Conservation (phyloP, 2,113 vertebrate genomes). For the Myrmophylax atrothorax region DNA sequence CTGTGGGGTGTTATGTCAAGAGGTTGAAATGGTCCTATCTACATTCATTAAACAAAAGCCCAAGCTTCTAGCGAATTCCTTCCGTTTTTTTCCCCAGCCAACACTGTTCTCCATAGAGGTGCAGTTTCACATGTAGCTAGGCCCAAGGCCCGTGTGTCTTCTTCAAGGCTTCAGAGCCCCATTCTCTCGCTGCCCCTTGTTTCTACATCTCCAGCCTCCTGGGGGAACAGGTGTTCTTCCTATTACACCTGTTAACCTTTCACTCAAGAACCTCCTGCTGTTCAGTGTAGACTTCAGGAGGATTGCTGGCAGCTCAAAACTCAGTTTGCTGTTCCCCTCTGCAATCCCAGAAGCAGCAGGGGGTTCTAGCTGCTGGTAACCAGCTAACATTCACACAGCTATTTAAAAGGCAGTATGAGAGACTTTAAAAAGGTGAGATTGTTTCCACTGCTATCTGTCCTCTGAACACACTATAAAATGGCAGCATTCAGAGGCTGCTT, state of each 20-base stretch:
- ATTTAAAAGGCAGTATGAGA: constrained; percentile 31
- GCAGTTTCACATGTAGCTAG: background rate
- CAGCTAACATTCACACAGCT: constrained; percentile 14
- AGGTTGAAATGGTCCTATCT: background rate
- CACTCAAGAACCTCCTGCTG: constrained; percentile 26
- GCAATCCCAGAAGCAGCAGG: constrained; percentile 40
- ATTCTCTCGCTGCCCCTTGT: background rate
- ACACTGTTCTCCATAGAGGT: background rate
- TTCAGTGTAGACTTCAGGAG: constrained; percentile 4
- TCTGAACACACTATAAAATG: background rate
- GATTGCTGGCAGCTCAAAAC: constrained; percentile 10
- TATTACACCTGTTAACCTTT: background rate
- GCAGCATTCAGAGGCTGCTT: background rate
- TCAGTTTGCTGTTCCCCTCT: constrained; percentile 4
- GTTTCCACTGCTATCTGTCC: background rate
- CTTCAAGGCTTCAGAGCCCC: background rate
- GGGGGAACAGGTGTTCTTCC: background rate
- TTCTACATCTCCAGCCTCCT: background rate
- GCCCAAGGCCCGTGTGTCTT: background rate
- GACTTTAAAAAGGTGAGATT: background rate
- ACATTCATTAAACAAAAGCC: background rate
- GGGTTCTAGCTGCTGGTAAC: background rate
- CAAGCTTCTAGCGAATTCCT: background rate
- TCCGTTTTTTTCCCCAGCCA: background rate
- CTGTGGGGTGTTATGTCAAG: background rate